phyloP scores from a whole-genome alignment of 2,113 vertebrate genomes.

The Bettongia penicillata region DNA sequence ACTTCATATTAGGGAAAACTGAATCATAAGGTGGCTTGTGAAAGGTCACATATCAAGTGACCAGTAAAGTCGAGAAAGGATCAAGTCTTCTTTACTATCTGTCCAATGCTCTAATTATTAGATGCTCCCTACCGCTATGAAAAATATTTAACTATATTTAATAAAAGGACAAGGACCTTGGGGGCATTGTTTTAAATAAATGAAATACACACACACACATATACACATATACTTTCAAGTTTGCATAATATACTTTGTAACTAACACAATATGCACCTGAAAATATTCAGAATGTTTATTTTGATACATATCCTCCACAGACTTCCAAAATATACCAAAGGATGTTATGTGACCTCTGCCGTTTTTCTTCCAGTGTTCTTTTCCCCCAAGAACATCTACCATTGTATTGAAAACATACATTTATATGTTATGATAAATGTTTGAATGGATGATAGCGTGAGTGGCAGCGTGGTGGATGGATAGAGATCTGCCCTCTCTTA shows the following conservation, averaged over 20 bases:
- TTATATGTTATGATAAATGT: not conserved
- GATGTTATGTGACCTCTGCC: not conserved
- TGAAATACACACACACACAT: not conserved
- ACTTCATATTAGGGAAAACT: slow-evolving; percentile 11
- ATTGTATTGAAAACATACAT: not conserved
- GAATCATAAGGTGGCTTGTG: not conserved
- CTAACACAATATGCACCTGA: not conserved
- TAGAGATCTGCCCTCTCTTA: not conserved
- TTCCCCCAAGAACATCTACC: not conserved
- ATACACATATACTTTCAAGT: slow-evolving; percentile 8
- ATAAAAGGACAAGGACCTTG: not conserved
- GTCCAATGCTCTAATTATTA: slow-evolving; percentile 11
- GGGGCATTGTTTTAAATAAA: not conserved
- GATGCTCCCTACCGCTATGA: slow-evolving; percentile 2
- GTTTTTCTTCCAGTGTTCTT: not conserved
- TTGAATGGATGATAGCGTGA: not conserved
- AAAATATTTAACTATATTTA: not conserved
- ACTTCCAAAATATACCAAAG: not conserved
- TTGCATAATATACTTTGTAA: not conserved
- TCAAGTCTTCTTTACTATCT: not conserved
- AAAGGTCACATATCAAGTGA: not conserved
- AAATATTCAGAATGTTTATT: slow-evolving; percentile 24
- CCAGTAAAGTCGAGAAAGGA: not conserved
- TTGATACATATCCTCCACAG: not conserved
- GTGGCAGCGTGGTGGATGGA: not conserved